Percentiles rank a stretch among this genome's conserved stretches.
Conservation (phyloP, 2,888 invertebrate genomes). For the Lasius fuliginosus region DNA sequence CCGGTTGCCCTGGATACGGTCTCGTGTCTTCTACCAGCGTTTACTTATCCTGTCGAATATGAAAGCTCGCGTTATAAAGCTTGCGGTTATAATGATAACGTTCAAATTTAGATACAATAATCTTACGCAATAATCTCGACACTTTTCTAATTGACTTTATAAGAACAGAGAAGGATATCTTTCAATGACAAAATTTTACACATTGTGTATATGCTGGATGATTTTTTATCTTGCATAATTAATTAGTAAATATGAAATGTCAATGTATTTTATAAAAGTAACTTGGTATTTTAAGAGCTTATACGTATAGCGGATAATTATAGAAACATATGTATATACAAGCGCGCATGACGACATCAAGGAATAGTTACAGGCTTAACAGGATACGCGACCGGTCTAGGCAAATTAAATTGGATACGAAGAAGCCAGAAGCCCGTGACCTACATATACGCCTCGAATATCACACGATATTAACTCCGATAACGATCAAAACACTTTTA, state of each 20-base stretch:
- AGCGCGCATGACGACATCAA: not conserved
- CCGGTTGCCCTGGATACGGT: constrained; percentile 82
- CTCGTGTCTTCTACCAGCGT: constrained; percentile 74
- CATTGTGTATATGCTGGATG: not conserved
- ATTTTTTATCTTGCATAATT: not conserved
- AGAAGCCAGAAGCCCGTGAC: constrained; percentile 76
- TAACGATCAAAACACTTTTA: constrained; percentile 74
- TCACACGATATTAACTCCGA: constrained; percentile 65
- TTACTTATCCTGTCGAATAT: constrained; percentile 75
- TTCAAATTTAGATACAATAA: constrained; percentile 13
- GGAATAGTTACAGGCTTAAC: constrained; percentile 9
- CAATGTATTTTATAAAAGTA: not conserved
- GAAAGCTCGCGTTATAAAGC: constrained; percentile 68
- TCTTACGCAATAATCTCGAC: not conserved
- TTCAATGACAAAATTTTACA: not conserved
- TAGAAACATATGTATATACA: too few relatives aligned
- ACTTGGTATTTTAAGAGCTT: not conserved
- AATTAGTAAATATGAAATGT: not conserved
- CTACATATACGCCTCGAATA: constrained; percentile 73
- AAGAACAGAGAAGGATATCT: not conserved
- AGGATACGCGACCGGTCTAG: constrained; percentile 15
- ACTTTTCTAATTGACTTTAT: not conserved
- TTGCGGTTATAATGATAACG: constrained; percentile 39
- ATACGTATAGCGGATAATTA: not conserved
- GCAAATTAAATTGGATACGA: constrained; percentile 38